A percentile compares a stretch with the other conserved stretches of the same genome.
Evolutionary conservation across 2,113 vertebrate genomes (phyloP).

Genomic region (Petromus typicus): DNA sequence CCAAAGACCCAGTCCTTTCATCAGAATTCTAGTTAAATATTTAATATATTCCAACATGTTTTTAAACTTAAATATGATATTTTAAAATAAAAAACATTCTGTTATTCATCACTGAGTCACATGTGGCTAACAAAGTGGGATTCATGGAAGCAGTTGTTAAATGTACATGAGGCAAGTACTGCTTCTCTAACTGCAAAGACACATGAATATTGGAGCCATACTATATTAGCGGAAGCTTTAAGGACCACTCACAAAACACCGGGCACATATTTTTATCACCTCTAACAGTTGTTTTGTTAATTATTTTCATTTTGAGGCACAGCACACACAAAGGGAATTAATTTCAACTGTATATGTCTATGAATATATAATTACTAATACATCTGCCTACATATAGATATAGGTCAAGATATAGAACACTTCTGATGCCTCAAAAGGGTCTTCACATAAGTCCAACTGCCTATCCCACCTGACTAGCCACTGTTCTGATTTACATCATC

Average conservation of each 20-base stretch:
- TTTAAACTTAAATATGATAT: background rate
- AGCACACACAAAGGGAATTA: background rate
- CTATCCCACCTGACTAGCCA: fast-evolving
- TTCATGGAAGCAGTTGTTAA: background rate
- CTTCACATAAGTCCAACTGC: background rate
- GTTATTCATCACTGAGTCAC: background rate
- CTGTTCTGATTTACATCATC: background rate
- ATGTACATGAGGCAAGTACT: background rate
- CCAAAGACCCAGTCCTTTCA: background rate
- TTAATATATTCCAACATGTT: background rate
- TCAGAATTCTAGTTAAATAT: background rate
- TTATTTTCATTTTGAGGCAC: background rate
- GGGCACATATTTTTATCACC: background rate
- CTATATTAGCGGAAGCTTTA: background rate
- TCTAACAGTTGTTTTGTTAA: background rate
- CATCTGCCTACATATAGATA: background rate
- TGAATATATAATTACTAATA: background rate
- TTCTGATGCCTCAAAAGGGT: background rate
- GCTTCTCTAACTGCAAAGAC: background rate
- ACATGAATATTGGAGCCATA: background rate
- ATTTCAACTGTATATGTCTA: background rate
- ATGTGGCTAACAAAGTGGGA: background rate
- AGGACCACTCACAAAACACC: background rate
- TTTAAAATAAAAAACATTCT: background rate
- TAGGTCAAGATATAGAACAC: background rate